phyloP scores from a whole-genome alignment of 2,888 invertebrate species.

The Bellardia bayeri region DNA sequence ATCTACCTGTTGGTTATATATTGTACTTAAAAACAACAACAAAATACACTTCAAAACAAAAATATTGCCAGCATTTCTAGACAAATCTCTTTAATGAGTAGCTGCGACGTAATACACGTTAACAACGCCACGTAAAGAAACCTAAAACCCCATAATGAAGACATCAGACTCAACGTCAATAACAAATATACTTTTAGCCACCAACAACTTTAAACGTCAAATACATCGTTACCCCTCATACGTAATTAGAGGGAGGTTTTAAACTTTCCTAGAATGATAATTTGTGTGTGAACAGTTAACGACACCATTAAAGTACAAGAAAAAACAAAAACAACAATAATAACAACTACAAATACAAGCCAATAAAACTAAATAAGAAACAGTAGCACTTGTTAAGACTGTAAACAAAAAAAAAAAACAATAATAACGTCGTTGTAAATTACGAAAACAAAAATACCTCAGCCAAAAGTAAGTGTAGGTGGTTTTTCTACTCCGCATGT shows the following conservation, averaged over 20 bases:
- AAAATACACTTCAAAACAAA: neutral
- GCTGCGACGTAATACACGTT: constrained; percentile 23
- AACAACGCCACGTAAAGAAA: constrained; percentile 16
- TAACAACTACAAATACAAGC: too few species aligned
- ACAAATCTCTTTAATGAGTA: constrained; percentile 16
- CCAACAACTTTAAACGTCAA: neutral
- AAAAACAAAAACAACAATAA: neutral
- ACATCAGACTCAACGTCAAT: neutral
- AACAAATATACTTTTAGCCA: neutral
- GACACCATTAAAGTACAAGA: neutral
- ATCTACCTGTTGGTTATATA: constrained; percentile 29
- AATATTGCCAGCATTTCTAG: neutral
- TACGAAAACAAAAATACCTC: neutral
- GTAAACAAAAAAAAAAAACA: constrained; percentile 1
- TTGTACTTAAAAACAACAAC: neutral
- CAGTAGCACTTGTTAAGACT: constrained; percentile 21
- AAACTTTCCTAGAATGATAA: too few species aligned
- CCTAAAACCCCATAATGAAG: neutral
- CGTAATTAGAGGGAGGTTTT: neutral
- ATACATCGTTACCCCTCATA: neutral
- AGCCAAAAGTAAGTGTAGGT: neutral
- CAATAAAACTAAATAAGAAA: neutral
- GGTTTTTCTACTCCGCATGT: neutral
- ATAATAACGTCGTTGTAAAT: neutral
- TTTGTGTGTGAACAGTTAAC: neutral